Evolutionary conservation across 2,888 invertebrate genomes (phyloP).

Genomic region (Dynastes tityus): DNA sequence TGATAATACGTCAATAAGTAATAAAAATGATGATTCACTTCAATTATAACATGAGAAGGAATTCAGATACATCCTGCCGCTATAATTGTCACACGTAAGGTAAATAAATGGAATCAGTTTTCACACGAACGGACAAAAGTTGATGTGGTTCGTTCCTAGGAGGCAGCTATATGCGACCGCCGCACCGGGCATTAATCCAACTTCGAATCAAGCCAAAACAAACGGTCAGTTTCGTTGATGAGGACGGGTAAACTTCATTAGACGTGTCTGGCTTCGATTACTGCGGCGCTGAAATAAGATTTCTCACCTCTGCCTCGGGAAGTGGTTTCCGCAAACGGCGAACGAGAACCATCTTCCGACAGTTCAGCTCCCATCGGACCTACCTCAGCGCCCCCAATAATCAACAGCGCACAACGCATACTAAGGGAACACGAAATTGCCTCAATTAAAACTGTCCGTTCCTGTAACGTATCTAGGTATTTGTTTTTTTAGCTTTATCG

Average conservation of each 20-base stretch:
- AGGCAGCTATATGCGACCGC: constrained; percentile 26
- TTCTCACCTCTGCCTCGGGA: constrained; percentile 67
- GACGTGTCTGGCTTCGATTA: constrained; percentile 69
- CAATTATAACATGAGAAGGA: constrained; percentile 3
- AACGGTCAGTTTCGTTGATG: constrained; percentile 62
- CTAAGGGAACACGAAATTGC: constrained; percentile 54
- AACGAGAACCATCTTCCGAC: constrained; percentile 51
- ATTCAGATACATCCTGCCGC: constrained; percentile 9
- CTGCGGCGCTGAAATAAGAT: constrained; percentile 68
- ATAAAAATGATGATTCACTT: background rate
- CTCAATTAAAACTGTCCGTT: constrained; percentile 44
- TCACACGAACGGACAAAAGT: constrained; percentile 39
- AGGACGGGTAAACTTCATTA: constrained; percentile 68
- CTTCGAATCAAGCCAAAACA: constrained; percentile 60
- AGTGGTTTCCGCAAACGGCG: constrained; percentile 57
- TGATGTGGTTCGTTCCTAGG: constrained; percentile 21
- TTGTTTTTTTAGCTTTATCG: background rate
- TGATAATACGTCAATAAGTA: no score
- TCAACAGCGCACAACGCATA: constrained; percentile 60
- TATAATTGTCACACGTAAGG: constrained; percentile 38
- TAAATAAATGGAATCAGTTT: constrained; percentile 45
- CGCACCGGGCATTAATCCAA: constrained; percentile 51
- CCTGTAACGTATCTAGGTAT: constrained; percentile 3
- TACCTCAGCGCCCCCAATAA: constrained; percentile 61
- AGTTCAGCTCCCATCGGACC: constrained; percentile 59